phyloP scores from a whole-genome alignment of 37 sponge, comb jelly and placozoan species.

The Bolinopsis microptera region DNA sequence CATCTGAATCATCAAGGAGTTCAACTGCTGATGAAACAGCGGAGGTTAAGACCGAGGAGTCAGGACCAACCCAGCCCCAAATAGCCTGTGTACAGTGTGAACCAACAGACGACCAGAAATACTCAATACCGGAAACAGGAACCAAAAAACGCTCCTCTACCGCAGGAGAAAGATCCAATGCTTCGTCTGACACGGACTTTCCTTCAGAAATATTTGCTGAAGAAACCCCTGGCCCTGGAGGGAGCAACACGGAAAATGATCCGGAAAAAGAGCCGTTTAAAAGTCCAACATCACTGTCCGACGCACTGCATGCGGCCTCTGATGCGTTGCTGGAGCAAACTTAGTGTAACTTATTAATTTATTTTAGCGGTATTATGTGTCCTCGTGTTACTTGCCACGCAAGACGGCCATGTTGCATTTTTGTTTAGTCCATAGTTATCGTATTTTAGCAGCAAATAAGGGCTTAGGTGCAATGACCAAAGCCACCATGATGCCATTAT shows the following conservation, averaged over 20 bases:
- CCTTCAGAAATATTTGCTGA: slow-evolving; percentile 16
- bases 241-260: background rate
- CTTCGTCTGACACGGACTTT: background rate
- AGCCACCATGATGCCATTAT: no score
- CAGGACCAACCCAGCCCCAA: background rate
- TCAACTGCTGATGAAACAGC: background rate
- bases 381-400: no score
- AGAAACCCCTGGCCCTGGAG: background rate
- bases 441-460: no score
- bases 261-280: background rate
- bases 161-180: background rate
- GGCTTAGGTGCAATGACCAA: no score
- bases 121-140: background rate
- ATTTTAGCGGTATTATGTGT: no score
- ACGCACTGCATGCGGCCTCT: slow-evolving; percentile 32
- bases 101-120: background rate
- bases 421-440: no score
- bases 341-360: background rate
- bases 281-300: background rate
- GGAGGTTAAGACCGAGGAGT: background rate
- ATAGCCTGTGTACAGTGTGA: slow-evolving; percentile 25
- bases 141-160: background rate
- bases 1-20: background rate
- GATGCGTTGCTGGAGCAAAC: slow-evolving; percentile 21
- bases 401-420: no score